Evolutionary conservation across 2,797 vertebrate genomes (phyloP).

Genomic region (Neopelma chrysocephalum): DNA sequence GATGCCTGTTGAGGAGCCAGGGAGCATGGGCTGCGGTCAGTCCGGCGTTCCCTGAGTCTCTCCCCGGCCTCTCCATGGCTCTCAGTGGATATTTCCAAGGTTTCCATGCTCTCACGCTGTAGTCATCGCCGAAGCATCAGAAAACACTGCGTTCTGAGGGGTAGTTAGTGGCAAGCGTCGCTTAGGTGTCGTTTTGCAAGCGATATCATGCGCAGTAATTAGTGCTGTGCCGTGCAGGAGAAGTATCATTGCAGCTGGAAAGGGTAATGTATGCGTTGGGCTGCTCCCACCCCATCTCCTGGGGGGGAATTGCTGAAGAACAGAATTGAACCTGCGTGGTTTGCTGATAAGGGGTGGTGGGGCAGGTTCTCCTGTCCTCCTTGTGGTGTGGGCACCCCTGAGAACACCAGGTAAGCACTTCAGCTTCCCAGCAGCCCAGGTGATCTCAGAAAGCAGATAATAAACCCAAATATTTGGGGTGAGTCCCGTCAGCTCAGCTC

Average conservation of each 20-base stretch:
- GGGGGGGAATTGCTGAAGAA: neutral
- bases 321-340: neutral
- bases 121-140: neutral
- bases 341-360: neutral
- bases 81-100: neutral
- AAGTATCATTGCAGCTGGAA: neutral
- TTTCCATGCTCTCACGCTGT: neutral
- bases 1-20: fast-evolving
- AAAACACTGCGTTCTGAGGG: neutral
- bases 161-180: neutral
- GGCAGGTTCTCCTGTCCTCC: neutral
- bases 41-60: neutral
- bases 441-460: neutral
- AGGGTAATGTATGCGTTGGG: neutral
- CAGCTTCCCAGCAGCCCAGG: neutral
- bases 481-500: neutral
- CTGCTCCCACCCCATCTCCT: neutral
- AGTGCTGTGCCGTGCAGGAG: neutral
- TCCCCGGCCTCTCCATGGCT: neutral
- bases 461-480: neutral
- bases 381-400: neutral
- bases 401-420: neutral
- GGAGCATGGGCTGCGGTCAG: neutral
- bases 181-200: neutral
- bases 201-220: neutral